Conservation (phyloP, 2,113 vertebrate species). For the Columbina picui region DNA sequence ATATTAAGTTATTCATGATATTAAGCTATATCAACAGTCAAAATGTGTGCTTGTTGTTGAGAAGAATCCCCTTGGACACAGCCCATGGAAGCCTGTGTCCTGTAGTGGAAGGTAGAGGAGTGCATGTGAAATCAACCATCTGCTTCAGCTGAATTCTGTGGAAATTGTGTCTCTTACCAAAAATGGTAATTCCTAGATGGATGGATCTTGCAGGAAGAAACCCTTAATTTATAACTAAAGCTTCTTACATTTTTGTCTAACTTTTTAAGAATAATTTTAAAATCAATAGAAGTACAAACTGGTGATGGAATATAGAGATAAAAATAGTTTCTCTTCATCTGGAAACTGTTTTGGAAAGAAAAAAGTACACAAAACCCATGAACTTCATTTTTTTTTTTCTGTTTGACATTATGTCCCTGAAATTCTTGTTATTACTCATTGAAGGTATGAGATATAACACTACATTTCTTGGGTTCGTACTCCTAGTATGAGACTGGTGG, state of each 20-base stretch:
- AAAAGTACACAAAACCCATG: not conserved
- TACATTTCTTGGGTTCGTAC: not conserved
- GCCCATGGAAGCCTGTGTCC: not conserved
- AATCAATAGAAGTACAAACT: not conserved
- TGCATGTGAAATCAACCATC: constrained; percentile 6
- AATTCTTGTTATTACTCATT: not conserved
- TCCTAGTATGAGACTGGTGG: constrained; percentile 40
- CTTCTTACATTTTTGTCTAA: not conserved
- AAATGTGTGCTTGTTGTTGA: not conserved
- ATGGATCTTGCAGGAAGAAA: not conserved
- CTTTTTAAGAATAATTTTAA: not conserved
- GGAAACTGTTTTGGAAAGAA: not conserved
- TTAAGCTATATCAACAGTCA: not conserved
- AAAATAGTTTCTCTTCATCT: not conserved
- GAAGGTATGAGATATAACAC: not conserved
- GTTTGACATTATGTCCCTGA: not conserved
- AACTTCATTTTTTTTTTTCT: not conserved
- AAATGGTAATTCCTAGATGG: constrained; percentile 19
- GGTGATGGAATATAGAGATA: not conserved
- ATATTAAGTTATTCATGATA: not conserved
- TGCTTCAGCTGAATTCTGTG: constrained; percentile 27
- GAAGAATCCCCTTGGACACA: constrained; percentile 3
- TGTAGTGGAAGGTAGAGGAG: not conserved
- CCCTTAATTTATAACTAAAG: constrained; percentile 15
- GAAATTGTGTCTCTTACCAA: constrained; percentile 48